phyloP scores from a whole-genome alignment of 2,113 vertebrate species.

The Antechinus flavipes region DNA sequence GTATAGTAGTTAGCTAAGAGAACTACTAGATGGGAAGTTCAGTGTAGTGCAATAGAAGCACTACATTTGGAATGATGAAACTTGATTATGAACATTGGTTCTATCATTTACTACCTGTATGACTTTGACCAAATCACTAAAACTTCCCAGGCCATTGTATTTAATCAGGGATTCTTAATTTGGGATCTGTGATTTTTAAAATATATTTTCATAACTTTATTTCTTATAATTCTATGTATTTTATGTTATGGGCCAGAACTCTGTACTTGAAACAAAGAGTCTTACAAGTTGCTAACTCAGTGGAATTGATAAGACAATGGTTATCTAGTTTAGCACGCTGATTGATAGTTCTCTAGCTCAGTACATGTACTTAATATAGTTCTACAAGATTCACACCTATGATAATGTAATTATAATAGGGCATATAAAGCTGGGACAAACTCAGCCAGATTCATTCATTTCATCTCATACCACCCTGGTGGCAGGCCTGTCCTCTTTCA shows the following conservation, averaged over 20 bases:
- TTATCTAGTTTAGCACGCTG: too few relatives aligned
- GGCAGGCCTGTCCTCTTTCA: too few relatives aligned
- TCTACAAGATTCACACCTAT: too few relatives aligned
- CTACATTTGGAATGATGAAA: not conserved
- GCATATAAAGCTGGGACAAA: too few relatives aligned
- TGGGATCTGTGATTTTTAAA: not conserved
- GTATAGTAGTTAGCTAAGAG: not conserved
- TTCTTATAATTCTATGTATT: not conserved
- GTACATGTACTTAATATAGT: too few relatives aligned
- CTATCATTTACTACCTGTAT: not conserved
- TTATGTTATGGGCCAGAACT: not conserved
- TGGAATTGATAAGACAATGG: too few relatives aligned
- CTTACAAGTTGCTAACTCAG: too few relatives aligned
- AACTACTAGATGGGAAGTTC: not conserved
- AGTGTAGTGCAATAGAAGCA: not conserved
- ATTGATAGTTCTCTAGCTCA: too few relatives aligned
- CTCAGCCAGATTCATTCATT: too few relatives aligned
- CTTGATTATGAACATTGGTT: not conserved
- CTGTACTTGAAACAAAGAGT: too few relatives aligned
- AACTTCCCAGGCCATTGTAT: not conserved
- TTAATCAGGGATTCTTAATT: not conserved
- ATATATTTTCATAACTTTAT: not conserved
- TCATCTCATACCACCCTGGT: too few relatives aligned
- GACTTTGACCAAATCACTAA: not conserved
- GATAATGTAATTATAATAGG: too few relatives aligned